phyloP scores from a whole-genome alignment of 2,888 invertebrate species.

The Phortica okadai region DNA sequence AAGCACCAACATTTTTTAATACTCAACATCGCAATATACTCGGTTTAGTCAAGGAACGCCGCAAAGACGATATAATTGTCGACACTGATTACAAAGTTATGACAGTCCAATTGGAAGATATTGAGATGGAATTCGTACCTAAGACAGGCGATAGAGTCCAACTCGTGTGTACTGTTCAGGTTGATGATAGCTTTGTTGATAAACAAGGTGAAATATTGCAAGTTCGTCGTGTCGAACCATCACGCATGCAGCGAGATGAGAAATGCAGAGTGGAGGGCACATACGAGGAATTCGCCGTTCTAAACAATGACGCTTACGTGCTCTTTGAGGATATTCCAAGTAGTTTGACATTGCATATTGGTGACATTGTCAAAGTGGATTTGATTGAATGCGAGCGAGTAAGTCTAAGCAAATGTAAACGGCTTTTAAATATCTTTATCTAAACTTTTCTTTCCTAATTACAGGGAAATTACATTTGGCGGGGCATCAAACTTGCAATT shows the following conservation, averaged over 20 bases:
- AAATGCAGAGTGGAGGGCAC: background rate
- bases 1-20: background rate
- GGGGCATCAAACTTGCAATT: background rate
- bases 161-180: background rate
- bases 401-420: background rate
- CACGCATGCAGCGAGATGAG: background rate
- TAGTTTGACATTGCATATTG: background rate
- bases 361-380: background rate
- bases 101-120: background rate
- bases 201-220: background rate
- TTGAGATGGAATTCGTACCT: background rate
- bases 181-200: conserved; percentile 5
- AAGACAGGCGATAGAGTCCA: background rate
- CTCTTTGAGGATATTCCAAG: background rate
- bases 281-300: background rate
- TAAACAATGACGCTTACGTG: background rate
- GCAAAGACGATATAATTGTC: background rate
- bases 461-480: background rate
- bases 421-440: background rate
- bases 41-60: background rate
- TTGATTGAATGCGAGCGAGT: conserved; percentile 1
- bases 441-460: background rate
- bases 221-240: background rate
- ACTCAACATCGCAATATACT: background rate
- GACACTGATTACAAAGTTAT: background rate